Base-by-base conservation (phyloP, 1,140 invertebrate genomes). In the Leptinotarsa lineolata region DNA sequence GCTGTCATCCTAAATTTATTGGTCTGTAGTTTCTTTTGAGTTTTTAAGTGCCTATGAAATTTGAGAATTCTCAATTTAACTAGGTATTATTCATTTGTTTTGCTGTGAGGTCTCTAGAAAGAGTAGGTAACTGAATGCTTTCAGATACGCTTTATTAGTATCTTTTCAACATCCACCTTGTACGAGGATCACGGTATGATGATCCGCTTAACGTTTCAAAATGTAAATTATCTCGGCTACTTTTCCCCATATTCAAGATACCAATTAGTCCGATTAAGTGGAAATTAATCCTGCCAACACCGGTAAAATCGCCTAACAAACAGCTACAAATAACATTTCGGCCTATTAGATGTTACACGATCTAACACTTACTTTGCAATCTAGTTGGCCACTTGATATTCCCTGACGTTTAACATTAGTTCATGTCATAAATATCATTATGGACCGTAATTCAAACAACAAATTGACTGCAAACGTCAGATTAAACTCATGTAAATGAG, bases 401-500 rank as follows among this genome's bases (percentile, higher is more conserved):
- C 69, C 60, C 69, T 44, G 69, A 71, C 54, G 69, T 71, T 71
- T 63, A 71, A 71, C 69, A 71, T 71, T 63, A 71, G 59, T 71
- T 71, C 59, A 44, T 63, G 69, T 71, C 69, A 71, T 71, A 71
- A 71, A 63, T 71, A 71, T 71, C 63, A 59, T 63, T 63, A 63
- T 61, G 69, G 68, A 59, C 68, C 68, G 68, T 70, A 70, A 70
- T 70, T 70, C 68, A 70, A 70, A 70, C 68, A 70, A 70, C 68
- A 70, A 70, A 70, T 70, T 70, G 68, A 70, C 68, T 70, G 68
- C 68, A 70, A 70, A 70, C 58, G 68, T 70, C 68, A 70, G 68
- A 70, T 70, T 70, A 70, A 20, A 63, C 69, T 71, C 69, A 71
- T 71, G 69, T 63, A 71, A 71, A 71, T 71, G 69, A 71, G 69